phyloP scores from a whole-genome alignment of 2,113 vertebrate species.

The Typhlomys cinereus region DNA sequence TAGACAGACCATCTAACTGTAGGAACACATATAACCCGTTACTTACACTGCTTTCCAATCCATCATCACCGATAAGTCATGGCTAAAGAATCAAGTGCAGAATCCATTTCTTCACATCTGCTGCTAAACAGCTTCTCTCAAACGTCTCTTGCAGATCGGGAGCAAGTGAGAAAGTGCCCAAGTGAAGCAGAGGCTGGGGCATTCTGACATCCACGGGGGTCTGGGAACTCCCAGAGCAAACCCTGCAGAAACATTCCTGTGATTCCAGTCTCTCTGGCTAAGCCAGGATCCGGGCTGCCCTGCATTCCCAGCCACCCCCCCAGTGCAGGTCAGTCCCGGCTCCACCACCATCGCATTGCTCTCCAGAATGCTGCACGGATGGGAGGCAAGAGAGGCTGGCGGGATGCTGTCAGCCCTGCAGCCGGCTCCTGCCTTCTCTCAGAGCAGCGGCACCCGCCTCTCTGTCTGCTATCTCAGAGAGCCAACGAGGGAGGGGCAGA shows the following conservation, averaged over 20 bases:
- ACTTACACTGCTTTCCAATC: constrained; percentile 81
- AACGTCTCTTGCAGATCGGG: constrained; percentile 65
- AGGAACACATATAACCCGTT: constrained; percentile 69
- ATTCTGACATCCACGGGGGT: constrained; percentile 67
- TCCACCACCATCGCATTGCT: constrained; percentile 57
- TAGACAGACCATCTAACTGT: constrained; percentile 57
- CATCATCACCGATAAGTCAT: constrained; percentile 70
- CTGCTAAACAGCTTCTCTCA: constrained; percentile 72
- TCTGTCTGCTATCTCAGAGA: constrained; percentile 56
- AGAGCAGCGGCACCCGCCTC: constrained; percentile 61
- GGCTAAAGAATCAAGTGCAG: constrained; percentile 74
- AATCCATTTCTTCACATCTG: constrained; percentile 72
- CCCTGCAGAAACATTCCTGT: not conserved
- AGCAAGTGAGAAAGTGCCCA: constrained; percentile 49
- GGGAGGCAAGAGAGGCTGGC: not conserved
- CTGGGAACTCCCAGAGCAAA: constrained; percentile 59
- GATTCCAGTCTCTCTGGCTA: constrained; percentile 37
- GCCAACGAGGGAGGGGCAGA: constrained; percentile 39
- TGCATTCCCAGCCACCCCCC: constrained; percentile 58
- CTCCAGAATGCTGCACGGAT: constrained; percentile 23
- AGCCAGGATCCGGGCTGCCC: not conserved
- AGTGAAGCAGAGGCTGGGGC: constrained; percentile 66
- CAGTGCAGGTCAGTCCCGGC: constrained; percentile 4
- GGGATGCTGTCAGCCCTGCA: constrained; percentile 58
- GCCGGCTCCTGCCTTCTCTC: constrained; percentile 60